Evolutionary conservation across 2,797 vertebrate species (phyloP).

Genomic region (Toxotes lorentzi): DNA sequence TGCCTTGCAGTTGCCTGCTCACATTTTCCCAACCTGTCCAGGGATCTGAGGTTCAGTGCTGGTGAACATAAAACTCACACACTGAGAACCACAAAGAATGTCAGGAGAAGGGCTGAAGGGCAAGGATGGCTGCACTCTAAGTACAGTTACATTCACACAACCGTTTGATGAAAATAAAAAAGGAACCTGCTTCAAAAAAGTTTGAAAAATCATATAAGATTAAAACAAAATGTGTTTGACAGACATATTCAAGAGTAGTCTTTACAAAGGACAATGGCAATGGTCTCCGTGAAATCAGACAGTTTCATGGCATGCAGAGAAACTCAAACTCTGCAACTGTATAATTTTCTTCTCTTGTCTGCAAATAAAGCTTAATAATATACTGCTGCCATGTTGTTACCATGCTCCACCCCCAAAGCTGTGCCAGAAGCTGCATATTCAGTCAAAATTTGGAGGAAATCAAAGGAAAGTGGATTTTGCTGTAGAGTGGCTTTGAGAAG

Average conservation of each 20-base stretch:
- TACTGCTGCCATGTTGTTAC: background rate
- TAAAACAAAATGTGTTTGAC: background rate
- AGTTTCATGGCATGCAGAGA: background rate
- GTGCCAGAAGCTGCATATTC: background rate
- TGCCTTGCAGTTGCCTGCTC: background rate
- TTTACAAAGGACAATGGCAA: background rate
- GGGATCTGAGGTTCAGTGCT: conserved; percentile 14
- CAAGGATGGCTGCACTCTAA: background rate
- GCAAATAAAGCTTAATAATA: background rate
- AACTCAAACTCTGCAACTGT: background rate
- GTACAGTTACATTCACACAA: background rate
- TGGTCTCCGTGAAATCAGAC: background rate
- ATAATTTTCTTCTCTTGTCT: background rate
- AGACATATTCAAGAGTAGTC: background rate
- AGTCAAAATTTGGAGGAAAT: background rate
- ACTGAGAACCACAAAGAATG: conserved; percentile 9
- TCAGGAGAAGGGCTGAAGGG: background rate
- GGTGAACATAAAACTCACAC: conserved; percentile 4
- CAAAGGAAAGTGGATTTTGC: background rate
- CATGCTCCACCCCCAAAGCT: background rate
- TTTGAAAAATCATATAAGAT: background rate
- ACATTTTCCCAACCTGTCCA: conserved; percentile 15
- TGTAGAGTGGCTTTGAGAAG: too few species aligned
- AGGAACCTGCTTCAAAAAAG: background rate
- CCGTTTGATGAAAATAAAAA: background rate